Percentiles rank a stretch among this genome's conserved stretches.
Evolutionary conservation across 2,797 vertebrate genomes (phyloP).

Genomic region (Falco rusticolus): DNA sequence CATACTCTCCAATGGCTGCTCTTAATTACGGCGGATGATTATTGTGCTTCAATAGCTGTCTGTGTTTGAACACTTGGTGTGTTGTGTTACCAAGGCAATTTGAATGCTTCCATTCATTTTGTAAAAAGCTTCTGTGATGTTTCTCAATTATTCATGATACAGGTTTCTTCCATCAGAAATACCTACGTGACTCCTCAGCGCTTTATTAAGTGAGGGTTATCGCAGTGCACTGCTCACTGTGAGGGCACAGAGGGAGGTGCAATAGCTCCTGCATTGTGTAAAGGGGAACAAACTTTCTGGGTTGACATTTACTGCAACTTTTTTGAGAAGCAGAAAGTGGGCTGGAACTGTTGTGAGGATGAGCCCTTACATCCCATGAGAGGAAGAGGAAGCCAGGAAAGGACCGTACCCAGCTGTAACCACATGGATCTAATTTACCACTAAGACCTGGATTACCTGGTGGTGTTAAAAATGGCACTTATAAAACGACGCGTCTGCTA

Average conservation of each 20-base stretch:
- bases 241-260: neutral
- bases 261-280: neutral
- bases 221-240: rapidly evolving
- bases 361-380: neutral
- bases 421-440: neutral
- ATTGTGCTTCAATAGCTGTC: neutral
- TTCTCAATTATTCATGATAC: slow-evolving; percentile 35
- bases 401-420: neutral
- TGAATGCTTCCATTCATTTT: neutral
- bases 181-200: rapidly evolving
- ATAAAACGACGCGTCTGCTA: too few species aligned
- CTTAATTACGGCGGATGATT: neutral
- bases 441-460: neutral
- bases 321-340: neutral
- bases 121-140: neutral
- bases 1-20: neutral
- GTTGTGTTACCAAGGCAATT: neutral
- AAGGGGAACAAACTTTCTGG: neutral
- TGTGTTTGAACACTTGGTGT: neutral
- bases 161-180: slow-evolving; percentile 44
- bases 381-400: neutral
- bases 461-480: neutral
- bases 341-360: too few species aligned
- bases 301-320: neutral
- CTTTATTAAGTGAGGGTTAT: neutral